phyloP scores from a whole-genome alignment of 1,140 invertebrate species.

The Helicoverpa zea region DNA sequence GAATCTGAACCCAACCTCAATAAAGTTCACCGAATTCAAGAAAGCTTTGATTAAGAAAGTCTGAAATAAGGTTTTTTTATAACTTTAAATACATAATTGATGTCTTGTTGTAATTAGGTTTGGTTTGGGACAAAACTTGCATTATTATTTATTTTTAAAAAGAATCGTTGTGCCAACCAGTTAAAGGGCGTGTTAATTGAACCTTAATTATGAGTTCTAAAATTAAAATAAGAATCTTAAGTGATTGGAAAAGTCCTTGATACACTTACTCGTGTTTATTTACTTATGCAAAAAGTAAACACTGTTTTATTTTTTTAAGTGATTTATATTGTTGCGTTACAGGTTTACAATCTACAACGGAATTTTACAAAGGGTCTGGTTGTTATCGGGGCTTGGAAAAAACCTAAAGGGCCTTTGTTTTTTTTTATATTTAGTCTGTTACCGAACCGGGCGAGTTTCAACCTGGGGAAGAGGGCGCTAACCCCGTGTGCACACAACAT shows the following conservation, averaged over 20 bases:
- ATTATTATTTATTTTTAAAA: too few species aligned
- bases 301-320: neutral
- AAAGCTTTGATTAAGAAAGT: conserved; percentile 11
- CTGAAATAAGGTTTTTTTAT: conserved; percentile 1
- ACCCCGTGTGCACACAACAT: neutral
- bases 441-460: neutral
- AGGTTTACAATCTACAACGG: neutral
- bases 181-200: too few species aligned
- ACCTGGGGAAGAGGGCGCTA: neutral
- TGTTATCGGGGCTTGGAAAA: neutral
- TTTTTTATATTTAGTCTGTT: neutral
- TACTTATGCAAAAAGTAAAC: neutral
- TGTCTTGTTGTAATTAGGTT: too few species aligned
- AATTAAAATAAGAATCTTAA: too few species aligned
- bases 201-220: too few species aligned
- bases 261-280: neutral
- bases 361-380: neutral
- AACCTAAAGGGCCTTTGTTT: neutral
- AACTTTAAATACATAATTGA: neutral
- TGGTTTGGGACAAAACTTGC: too few species aligned
- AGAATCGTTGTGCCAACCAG: too few species aligned
- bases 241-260: neutral
- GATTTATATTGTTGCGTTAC: neutral
- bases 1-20: conserved; percentile 8
- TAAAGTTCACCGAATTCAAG: conserved; percentile 29